Evolutionary conservation across 2,888 invertebrate species (phyloP), one percentile per base, ranked within the genome.

Genomic region (Andrena trimmerana): DNA sequence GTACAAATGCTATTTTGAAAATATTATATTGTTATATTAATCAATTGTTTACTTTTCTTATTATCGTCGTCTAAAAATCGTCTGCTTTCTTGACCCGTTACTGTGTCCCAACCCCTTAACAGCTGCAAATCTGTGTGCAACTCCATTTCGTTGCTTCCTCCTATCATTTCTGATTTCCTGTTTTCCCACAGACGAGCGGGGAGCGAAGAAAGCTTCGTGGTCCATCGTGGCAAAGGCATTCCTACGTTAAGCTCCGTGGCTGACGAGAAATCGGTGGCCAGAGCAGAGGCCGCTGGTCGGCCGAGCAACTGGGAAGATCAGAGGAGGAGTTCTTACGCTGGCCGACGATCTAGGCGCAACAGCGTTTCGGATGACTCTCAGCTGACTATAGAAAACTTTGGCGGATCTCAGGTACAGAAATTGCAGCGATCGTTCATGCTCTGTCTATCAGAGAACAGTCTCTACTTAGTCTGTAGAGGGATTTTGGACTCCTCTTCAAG

Each of bases 301-400:
- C 98, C 98, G 70, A 97, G 98, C 91, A 97, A 97, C 94, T 97
- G 97, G 97, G 97, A 97, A 94, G 97, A 97, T 83, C 95, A 95
- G 85, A 95, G 96, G 89, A 96, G 96, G 92, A 95, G 95, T 66
- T 96, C 96, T 78, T 98, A 96, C 94, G 97, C 97, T 75, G 98
- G 98, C 63, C 96, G 98, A 3, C 96, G 98, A 63, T 98, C 98
- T 63, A 95, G 98, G 24, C 95, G 98, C 84, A 97, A 98, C 92
- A 98, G 98, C 86, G 95, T 97, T 68, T 96, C 96, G 82, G 98
- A 98, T 93, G 98, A 98, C 93, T 98, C 97, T 48, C 98, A 98
- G 94, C 95, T 98, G 88, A 98, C 98, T 0, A 97, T 98, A 74
- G 98, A 98, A 95, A 98, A 98, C 95, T 98, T 98, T 94, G 98